Base-by-base conservation (phyloP, 2,888 invertebrate genomes). In the Orchesellides sinensis region DNA sequence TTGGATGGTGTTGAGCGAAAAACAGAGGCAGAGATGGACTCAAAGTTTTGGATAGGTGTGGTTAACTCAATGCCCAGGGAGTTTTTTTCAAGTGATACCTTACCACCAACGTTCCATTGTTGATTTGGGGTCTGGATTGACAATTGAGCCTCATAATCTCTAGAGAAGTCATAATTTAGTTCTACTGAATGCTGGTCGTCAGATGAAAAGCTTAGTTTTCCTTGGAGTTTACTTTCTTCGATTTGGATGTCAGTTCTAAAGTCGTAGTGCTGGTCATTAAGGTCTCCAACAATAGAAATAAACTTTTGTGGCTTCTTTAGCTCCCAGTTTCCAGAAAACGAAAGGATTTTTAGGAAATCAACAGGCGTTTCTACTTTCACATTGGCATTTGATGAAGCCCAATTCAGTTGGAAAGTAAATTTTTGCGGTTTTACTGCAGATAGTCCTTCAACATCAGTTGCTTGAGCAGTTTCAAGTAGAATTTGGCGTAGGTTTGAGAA, bases 301-400 rank as follows among this genome's bases (percentile, higher is more conserved):
- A 69, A 83, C 29, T 86, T 88, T 19, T 65, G 85, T n/a, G 77
- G 66, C 8, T 84, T 66, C 21, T 74, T 69, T 47, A 87, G 17
- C 40, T 88, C 86, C 84, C 87, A 84, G 25, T 86, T 80, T 2
- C 85, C 86, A n/a, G 80, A 59, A 1, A 86, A 69, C 1, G 83
- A 63, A 10, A 88, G 19, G 6, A 68, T 66, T 40, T 87, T 86
- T 27, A 87, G 81, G 1, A 73, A 68, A 35, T 81, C 69, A 6
- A 88, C 81, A 1, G 88, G 88, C 5, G 88, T 88, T 10, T 83
- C 63, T 14, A 88, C 49, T 35, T 79, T 65, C 3, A 87, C 45
- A 3, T 84, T 83, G 6, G 83, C 73, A 29, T 78, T 80, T 0
- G 74, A 40, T 0, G 83, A 29, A 8, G 84, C 75, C 75, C 83